Base-by-base conservation (phyloP, 1,140 invertebrate species). In the Atta cephalotes region DNA sequence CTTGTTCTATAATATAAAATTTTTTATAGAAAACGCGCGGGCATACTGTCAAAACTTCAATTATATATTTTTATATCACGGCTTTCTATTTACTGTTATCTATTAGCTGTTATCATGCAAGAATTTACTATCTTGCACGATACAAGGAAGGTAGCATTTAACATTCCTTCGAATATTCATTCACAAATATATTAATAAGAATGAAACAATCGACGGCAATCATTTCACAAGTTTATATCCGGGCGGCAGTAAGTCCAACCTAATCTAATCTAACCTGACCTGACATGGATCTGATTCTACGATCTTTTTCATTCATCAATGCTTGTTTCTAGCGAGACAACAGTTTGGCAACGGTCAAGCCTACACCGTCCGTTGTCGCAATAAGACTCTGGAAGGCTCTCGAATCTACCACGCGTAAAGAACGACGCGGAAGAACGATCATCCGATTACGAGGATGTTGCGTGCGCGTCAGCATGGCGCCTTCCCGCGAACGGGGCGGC, bases 381-480 rank as follows among this genome's bases (percentile, higher is more conserved):
- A n/a, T 10, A 18, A 21, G 77, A 25, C 25, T 21, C 65, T 49
- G 21, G 31, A 71, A n/a, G 25, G 10, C 18, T 49, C 31, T 16
- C n/a, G 28, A 28, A 45, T 10, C 65, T 70, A 39, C 28, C 65
- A 12, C 31, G 66, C 80, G 60, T 21, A 79, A 85, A 56, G 60
- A 76, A 76, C 58, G 35, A 31, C 62, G 45, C 51, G 39, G 39
- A 81, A 56, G 45, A 79, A 77, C 56, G 70, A 80, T 87, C 66
- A 74, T 76, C 77, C 68, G 77, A 88, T 87, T 87, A 88, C 70
- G 53, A 70, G 86, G n/a, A 72, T 74, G 74, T 85, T 84, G 74
- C 70, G 82, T 80, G 62, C 76, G 76, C 82, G 82, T 89, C 88
- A 86, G 76, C 35, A 89, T 89, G 88, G 88, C 88, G 85, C 58